Conservation (phyloP, 92 coral and sea anemone species). For the Porites evermanni region DNA sequence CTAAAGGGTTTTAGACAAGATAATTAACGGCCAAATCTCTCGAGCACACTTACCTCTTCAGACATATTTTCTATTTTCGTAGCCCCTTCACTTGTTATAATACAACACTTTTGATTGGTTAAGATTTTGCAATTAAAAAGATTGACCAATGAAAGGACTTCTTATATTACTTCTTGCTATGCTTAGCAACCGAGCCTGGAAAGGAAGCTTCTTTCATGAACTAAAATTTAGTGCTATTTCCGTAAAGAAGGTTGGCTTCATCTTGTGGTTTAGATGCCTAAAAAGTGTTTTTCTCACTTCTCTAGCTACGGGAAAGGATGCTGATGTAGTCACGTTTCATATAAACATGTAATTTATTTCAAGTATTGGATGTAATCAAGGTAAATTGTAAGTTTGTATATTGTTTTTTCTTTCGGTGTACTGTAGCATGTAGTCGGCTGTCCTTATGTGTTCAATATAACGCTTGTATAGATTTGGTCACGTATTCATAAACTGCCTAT, state of each 20-base stretch:
- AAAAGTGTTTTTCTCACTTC: neutral
- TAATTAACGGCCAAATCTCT: neutral
- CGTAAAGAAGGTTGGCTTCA: neutral
- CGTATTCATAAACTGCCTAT: neutral
- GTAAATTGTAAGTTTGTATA: neutral
- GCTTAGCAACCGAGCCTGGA: slow-evolving; percentile 48
- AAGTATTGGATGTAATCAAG: neutral
- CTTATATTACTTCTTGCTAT: neutral
- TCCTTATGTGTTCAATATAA: neutral
- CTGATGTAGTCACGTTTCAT: neutral
- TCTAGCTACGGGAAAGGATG: neutral
- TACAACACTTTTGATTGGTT: slow-evolving; percentile 43
- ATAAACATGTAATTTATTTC: neutral
- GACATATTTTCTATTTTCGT: slow-evolving; percentile 31
- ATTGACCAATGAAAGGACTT: slow-evolving; percentile 45
- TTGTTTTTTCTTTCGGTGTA: too few relatives aligned
- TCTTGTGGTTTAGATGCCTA: neutral
- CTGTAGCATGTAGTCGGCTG: neutral
- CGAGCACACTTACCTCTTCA: slow-evolving; percentile 9
- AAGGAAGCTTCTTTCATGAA: neutral
- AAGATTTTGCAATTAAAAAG: neutral
- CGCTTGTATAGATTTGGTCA: too few relatives aligned
- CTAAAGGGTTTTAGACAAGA: neutral
- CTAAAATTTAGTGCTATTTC: neutral
- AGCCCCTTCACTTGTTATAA: neutral